Conservation (phyloP, 2,888 invertebrate genomes). For the Morpho helenor region DNA sequence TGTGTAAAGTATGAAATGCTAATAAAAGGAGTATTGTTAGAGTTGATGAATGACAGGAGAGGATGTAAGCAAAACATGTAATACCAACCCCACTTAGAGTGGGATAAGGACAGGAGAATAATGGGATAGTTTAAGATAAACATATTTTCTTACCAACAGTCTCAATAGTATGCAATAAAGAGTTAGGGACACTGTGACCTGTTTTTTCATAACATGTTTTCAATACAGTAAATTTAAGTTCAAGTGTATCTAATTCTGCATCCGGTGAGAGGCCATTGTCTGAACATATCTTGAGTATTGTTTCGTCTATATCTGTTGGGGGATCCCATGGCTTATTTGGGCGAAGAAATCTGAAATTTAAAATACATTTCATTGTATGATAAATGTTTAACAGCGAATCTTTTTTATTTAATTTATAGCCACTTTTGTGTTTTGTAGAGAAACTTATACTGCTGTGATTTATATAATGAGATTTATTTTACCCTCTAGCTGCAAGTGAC, state of each 20-base stretch:
- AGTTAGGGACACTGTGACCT: conserved; percentile 89
- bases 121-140: neutral
- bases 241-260: conserved; percentile 65
- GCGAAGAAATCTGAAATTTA: conserved; percentile 83
- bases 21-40: too few species aligned
- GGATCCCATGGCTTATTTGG: conserved; percentile 87
- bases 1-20: too few species aligned
- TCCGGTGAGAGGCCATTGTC: conserved; percentile 68
- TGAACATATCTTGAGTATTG: conserved; percentile 80
- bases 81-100: too few species aligned
- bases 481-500: conserved; percentile 86
- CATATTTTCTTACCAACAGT: conserved; percentile 79
- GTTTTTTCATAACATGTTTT: conserved; percentile 85
- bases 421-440: too few species aligned
- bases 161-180: conserved; percentile 85
- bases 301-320: conserved; percentile 80
- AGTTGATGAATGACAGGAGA: too few species aligned
- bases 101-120: too few species aligned
- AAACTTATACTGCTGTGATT: too few species aligned
- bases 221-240: conserved; percentile 84
- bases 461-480: conserved; percentile 22
- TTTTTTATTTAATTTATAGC: neutral
- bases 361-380: conserved; percentile 22
- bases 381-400: neutral
- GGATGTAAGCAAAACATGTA: too few species aligned